phyloP scores from a whole-genome alignment of 2,797 vertebrate species.

The Tapera naevia region DNA sequence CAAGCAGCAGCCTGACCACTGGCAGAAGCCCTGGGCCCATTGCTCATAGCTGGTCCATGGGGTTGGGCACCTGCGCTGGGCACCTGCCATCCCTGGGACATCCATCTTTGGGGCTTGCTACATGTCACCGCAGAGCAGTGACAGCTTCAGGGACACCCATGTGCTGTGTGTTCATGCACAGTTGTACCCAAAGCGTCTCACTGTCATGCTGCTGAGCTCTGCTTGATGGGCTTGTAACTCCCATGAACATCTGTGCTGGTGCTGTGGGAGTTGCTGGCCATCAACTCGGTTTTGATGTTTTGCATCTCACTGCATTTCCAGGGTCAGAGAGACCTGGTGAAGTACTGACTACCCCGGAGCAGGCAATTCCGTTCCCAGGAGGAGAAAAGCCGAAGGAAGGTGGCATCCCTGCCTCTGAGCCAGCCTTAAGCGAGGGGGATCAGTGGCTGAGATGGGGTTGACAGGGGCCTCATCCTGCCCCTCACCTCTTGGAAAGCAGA shows the following conservation, averaged over 20 bases:
- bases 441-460: neutral
- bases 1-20: neutral
- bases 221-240: neutral
- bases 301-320: accelerated
- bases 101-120: neutral
- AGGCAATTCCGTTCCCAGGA: too few relatives aligned
- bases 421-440: neutral
- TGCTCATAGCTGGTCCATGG: accelerated
- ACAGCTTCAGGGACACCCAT: accelerated
- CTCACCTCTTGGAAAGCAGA: neutral
- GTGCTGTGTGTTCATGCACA: accelerated
- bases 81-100: neutral
- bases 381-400: neutral
- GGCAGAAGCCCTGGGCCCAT: neutral
- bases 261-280: neutral
- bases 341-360: accelerated
- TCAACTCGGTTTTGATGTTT: neutral
- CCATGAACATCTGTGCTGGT: accelerated
- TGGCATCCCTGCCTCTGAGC: neutral
- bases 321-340: accelerated
- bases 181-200: accelerated
- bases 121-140: accelerated
- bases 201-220: neutral
- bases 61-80: accelerated
- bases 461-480: neutral